Percentiles rank a stretch among this genome's conserved stretches.
Conservation (phyloP, 2,113 vertebrate genomes). For the Dipodomys merriami region DNA sequence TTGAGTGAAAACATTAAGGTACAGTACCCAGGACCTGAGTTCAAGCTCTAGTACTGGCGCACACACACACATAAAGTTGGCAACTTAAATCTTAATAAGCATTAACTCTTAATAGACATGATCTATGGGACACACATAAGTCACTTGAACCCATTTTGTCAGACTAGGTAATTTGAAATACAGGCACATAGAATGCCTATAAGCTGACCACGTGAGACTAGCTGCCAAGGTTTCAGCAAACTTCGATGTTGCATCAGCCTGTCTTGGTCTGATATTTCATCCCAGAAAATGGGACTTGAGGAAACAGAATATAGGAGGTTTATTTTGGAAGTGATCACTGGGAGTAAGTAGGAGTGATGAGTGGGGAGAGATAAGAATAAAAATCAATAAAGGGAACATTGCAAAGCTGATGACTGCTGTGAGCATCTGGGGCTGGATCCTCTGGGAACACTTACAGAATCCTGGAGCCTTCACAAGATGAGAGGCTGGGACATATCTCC, state of each 20-base stretch:
- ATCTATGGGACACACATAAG: neutral
- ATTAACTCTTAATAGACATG: neutral
- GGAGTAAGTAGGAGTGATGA: neutral
- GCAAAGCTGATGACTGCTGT: neutral
- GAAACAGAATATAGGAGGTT: neutral
- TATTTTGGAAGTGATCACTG: neutral
- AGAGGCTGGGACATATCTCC: neutral
- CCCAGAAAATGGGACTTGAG: neutral
- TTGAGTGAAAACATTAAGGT: no score
- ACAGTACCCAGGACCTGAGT: no score
- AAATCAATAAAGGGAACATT: neutral
- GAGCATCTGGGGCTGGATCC: neutral
- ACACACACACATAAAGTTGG: neutral
- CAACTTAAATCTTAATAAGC: neutral
- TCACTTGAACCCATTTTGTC: neutral
- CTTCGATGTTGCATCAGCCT: neutral
- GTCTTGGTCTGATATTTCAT: neutral
- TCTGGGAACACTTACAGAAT: neutral
- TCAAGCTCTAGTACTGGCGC: no score
- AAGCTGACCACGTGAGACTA: neutral
- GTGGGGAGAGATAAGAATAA: neutral
- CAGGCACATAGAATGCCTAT: neutral
- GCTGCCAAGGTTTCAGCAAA: neutral
- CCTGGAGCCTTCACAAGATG: neutral
- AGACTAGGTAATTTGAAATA: neutral